Base-by-base conservation (phyloP, 1,140 invertebrate genomes). In the Tetragnatha versicolor region DNA sequence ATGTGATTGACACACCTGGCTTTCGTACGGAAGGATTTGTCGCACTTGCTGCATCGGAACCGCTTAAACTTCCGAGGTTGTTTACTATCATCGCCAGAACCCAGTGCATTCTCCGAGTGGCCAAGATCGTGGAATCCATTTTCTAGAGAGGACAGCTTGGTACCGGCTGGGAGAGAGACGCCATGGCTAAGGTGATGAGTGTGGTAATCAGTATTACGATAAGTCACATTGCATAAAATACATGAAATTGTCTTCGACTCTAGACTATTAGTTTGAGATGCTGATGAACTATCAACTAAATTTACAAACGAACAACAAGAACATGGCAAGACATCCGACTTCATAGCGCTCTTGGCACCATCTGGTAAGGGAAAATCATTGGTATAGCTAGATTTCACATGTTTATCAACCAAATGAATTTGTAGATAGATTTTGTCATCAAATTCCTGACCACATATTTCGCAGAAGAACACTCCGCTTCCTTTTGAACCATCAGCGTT, bases 331-430 rank as follows among this genome's bases (percentile, higher is more conserved):
- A 77, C 14, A 65, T 49, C 61, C 25, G 33, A 22, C 63, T 47
- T 61, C 27, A 51, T 17, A 49, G 45, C 55, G 29, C 66, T 61
- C 37, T 45, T 77, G 7, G 45, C 39, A 17, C 66, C 73, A 20
- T 69, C 76, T 20, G n/a, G 37, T 37, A 39, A 61, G 5, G 39
- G 53, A 31, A 39, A 61, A 12, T 29, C 20, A 47, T 69, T 79
- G 12, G 37, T 33, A 17, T 79, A 63, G 60, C 37, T 47, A 33
- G 51, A 68, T 27, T 84, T 85, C 80, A 85, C 84, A 82, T 89
- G 89, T 68, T 87, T 86, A 82, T 89, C 88, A 55, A 89, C 87
- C 79, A 89, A 84, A 83, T 89, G 89, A 12, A 89, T 83, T 81
- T 89, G 88, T 68, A 89, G 85, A 20, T 85, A 82, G 20, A 89